Conservation (phyloP, 2,113 vertebrate species). For the Sminthopsis crassicaudata region DNA sequence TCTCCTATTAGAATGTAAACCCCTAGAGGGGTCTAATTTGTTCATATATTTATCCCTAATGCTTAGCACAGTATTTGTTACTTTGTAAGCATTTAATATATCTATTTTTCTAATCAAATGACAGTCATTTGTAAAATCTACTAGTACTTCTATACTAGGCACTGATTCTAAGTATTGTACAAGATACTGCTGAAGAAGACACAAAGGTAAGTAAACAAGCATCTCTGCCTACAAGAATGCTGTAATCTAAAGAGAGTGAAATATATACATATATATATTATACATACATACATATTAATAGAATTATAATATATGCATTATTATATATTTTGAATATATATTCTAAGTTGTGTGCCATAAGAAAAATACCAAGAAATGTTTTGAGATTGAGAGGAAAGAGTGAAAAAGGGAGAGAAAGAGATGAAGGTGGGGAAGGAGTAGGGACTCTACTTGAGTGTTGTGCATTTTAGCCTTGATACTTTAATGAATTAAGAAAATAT, state of each 20-base stretch:
- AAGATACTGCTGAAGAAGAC: neutral
- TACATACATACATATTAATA: too few species aligned
- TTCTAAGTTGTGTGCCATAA: too few species aligned
- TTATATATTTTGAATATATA: too few species aligned
- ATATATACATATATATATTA: too few species aligned
- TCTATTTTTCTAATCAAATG: neutral
- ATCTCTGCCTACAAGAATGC: neutral
- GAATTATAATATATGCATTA: too few species aligned
- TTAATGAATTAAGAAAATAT: neutral
- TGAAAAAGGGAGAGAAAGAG: too few species aligned
- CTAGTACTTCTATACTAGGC: neutral
- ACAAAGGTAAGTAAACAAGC: neutral
- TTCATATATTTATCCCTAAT: neutral
- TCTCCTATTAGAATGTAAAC: neutral
- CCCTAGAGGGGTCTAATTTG: neutral
- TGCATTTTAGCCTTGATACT: neutral
- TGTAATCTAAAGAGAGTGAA: neutral
- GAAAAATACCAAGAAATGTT: too few species aligned
- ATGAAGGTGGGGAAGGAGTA: too few species aligned
- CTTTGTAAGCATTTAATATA: too few species aligned
- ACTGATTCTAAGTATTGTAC: neutral
- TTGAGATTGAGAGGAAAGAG: too few species aligned
- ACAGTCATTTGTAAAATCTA: neutral
- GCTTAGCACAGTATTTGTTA: neutral
- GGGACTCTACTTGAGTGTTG: too few species aligned